Base-by-base conservation (phyloP, 1,140 invertebrate genomes). In the Lycorma delicatula region DNA sequence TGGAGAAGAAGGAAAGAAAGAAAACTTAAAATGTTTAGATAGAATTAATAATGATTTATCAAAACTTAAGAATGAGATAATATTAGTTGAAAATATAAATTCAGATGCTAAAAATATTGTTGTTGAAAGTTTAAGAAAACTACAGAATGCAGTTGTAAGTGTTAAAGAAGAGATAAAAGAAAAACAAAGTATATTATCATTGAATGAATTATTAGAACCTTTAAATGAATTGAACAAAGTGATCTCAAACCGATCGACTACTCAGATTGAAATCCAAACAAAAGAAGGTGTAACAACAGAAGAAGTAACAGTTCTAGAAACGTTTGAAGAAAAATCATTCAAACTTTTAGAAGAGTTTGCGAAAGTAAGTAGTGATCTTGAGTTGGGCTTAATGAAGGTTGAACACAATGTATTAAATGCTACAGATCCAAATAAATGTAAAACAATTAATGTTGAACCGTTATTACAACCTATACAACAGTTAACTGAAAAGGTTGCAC, bases 391-490 rank as follows among this genome's bases (percentile, higher is more conserved):
- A 26, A 60, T 61, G 58, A 64, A 58, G 48, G 20, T 64, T 3
- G 63, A 64, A 54, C 44, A 62, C 29, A 49, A 56, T 46, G 23
- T 62, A 12, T 29, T 56, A n/a, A 57, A 57, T 13, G 34, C 31
- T 34, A 38, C 47, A 4, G 56, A 50, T n/a, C 41, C 50, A 16
- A 34, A 28, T 11, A 57, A 49, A 12, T n/a, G 23, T 12, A 57
- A 50, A 16, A 50, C 34, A 16, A 41, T 57, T 36, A 49, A 49
- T 44, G 47, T 57, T 9, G 56, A 57, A 3, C 28, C 48, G 12
- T 51, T 85, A 56, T 73, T 78, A 20, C 74, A 79, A 29, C 75
- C 81, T 22, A 64, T 66, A 13, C 34, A 54, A 50, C 59, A 66
- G 27, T 64, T 67, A 18, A 54, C 63, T 50, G 56, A 59, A 47